Evolutionary conservation across 2,797 vertebrate genomes (phyloP), one percentile per base, ranked within the genome.

Genomic region (Acridotheres tristis): DNA sequence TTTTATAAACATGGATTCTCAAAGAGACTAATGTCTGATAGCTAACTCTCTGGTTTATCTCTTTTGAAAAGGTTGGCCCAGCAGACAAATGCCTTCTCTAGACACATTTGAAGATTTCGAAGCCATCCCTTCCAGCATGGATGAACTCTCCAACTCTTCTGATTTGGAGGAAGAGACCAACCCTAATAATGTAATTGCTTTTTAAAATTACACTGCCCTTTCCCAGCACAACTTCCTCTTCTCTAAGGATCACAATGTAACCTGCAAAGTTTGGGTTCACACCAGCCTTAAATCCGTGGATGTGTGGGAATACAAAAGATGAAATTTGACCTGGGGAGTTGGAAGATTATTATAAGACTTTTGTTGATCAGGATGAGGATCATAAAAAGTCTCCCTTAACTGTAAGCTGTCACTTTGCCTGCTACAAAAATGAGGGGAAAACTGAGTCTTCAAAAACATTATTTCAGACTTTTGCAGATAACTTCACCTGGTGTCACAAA

Each of bases 91-190:
- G 63, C 97, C 98, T 9, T 99, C 99, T 38, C 97, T 98, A 95
- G 99, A 99, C 96, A 98, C 98, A 1, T 96, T 89, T 76, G 99
- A 99, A 73, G 98, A 98, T 95, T 98, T 98, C 3, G 98, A 99
- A 97, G 98, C 98, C 29, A 99, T 99, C 85, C 98, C 98, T 57
- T 99, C 99, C 85, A 99, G 98, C 55, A 98, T 97, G 30, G 99
- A 99, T 75, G 99, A 99, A 63, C 98, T 99, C 68, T 99, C 99
- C 82, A 99, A 99, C 97, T 99, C 99, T 48, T 99, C 99, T 50
- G 98, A 98, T n/a, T 79, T 97, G 94, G 98, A 99, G 40, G 99
- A 99, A 81, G 99, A 99, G 73, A 96, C 88, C 91, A 98, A 97
- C 76, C 97, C 97, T 88, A 98, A 98, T 96, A 98, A 98, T 53